Evolutionary conservation across 2,888 invertebrate genomes (phyloP).

Genomic region (Drosophila acutilabella): DNA sequence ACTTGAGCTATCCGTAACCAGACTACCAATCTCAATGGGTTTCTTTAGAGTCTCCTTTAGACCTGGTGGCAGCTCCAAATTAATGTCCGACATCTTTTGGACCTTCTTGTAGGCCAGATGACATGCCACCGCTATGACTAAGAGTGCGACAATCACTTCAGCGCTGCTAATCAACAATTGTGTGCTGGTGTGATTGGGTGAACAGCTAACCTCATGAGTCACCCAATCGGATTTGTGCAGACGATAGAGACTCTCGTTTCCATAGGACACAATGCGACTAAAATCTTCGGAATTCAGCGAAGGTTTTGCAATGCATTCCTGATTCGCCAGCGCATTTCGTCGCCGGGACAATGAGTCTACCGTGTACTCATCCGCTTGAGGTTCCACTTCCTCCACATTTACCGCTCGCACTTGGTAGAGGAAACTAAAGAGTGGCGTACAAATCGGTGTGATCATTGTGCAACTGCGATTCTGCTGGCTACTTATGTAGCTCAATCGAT

Average conservation of each 20-base stretch:
- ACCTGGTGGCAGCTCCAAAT: constrained; percentile 79
- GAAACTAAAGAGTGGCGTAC: constrained; percentile 51
- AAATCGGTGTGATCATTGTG: constrained; percentile 53
- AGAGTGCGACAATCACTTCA: constrained; percentile 37
- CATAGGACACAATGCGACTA: constrained; percentile 42
- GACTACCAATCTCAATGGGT: constrained; percentile 43
- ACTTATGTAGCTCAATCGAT: constrained; percentile 60
- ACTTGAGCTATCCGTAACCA: constrained; percentile 14
- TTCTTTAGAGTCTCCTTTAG: constrained; percentile 75
- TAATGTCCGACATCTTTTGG: constrained; percentile 82
- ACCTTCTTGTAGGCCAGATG: constrained; percentile 75
- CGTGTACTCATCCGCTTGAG: background rate
- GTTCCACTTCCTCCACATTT: constrained; percentile 64
- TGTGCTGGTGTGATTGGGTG: constrained; percentile 28
- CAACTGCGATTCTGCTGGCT: constrained; percentile 49
- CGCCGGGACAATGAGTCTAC: too few relatives aligned
- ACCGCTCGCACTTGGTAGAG: constrained; percentile 80
- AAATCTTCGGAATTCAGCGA: constrained; percentile 15
- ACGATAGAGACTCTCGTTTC: constrained; percentile 52
- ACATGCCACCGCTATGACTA: constrained; percentile 47
- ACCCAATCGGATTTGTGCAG: constrained; percentile 74
- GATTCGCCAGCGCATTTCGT: background rate
- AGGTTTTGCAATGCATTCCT: constrained; percentile 32
- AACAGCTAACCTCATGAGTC: constrained; percentile 48
- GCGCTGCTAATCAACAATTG: constrained; percentile 30